Evolutionary conservation across 2,888 invertebrate genomes (phyloP), one percentile per base, ranked within the genome.

Genomic region (Pristionchus mayeri): DNA sequence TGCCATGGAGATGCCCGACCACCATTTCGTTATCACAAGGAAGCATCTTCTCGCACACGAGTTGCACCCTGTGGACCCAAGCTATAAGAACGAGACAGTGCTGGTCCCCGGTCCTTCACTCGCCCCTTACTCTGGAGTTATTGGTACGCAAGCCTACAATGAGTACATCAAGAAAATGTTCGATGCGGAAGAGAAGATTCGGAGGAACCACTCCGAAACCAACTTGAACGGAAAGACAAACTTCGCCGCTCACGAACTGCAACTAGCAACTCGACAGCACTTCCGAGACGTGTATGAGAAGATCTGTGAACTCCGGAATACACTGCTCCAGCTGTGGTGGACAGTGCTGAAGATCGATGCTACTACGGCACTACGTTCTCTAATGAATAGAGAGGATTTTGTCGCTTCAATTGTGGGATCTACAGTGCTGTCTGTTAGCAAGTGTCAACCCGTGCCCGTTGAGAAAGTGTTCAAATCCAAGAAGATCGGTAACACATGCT

Each of bases 351-450:
- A 57, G 0, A 83, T 87, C 27, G 86, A 87, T 50, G 86, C 87
- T 3, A 85, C 87, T 6, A 30, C 84, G 18, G 87, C 85, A 16
- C 85, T 87, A 57, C 44, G 87, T 11, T 54, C 86, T 0, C 27
- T 85, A 18, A 48, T 87, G 13, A 75, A 80, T 67, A 71, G 85
- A 84, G 84, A 86, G n/a, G 87, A 87, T 37, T 37, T 87, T 16
- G 81, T 82, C 0, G 87, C 87, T 0, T 50, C 44, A 63, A 57
- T 85, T 50, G 87, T 85, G 1, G 86, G 86, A 57, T 40, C 50
- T 11, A n/a, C n/a, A n/a, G 85, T 86, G 9, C 57, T 86, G 4
- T 6, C 60, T 1, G 60, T 87, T 18, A 44, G 48, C 21, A 83
- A 82, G 60, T 87, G 87, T 52, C 78, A 21, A 1, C 18, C 9